Base-by-base conservation (phyloP, 2,113 vertebrate genomes). In the Syngnathus floridae region DNA sequence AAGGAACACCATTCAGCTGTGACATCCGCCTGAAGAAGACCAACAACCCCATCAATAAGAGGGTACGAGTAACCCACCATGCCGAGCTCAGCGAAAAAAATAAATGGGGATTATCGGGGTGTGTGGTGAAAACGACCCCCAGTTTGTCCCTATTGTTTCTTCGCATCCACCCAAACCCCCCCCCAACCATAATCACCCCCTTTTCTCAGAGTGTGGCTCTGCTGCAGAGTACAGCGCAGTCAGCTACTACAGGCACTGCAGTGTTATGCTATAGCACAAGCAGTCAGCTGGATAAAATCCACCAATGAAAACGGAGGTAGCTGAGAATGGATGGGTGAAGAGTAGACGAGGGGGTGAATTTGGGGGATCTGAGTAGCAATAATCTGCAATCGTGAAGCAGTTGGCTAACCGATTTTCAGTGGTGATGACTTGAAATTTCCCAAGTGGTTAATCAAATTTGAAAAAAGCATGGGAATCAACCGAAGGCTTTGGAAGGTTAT, bases 181-280 rank as follows among this genome's bases (percentile, higher is more conserved):
- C 9, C 26, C 59, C 49, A 22, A 54, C 56, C 69, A 75, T 72
- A 66, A 48, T 16, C 62, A 40, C 55, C 48, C 26, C 52, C 48
- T 72, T 60, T 71, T 64, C 58, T 65, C 49, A 52, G 45, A 67
- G 36, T 71, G 62, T 80, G 67, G 66, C 76, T 76, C 75, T 66
- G 88, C 90, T 88, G 88, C 84, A 90, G 82, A 88, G 82, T 82
- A 64, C 66, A 85, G 87, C 85, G 73, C 84, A 87, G 89, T 90
- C 89, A 90, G 89, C 88, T 88, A 83, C 82, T 89, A 88, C 79
- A 52, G 76, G 83, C 83, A 88, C 90, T 88, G 90, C 90, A 90
- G 90, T 91, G 76, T 83, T 90, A 89, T 89, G 88, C 90, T 91
- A 89, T 89, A 89, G 89, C 89, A 91, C 88, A 89, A 80, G 77